These are phyloP conservation scores for Arrhamphus sclerolepis DNA, from an alignment of 2,797 vertebrate species.

Conservation along the genomic window DNA sequence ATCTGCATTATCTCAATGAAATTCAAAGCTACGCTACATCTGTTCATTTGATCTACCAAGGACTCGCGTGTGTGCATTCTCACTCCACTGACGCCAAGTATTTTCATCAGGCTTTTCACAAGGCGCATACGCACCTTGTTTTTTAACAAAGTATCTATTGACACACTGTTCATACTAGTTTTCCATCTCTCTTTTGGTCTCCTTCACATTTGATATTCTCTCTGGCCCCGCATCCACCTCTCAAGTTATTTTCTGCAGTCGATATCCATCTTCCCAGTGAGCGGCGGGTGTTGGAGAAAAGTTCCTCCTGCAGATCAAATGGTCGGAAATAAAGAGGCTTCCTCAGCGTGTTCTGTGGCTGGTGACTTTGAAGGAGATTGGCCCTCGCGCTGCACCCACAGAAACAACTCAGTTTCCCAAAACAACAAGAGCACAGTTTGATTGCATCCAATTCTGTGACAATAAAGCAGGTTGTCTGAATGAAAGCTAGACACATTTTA, in stretches of 20 bases:
- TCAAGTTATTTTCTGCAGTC: conserved; percentile 74
- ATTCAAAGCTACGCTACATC: conserved; percentile 27
- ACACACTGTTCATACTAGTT: conserved; percentile 26
- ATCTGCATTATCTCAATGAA: conserved; percentile 32
- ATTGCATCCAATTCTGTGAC: conserved; percentile 64
- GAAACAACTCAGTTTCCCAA: conserved; percentile 50
- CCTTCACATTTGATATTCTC: conserved; percentile 65
- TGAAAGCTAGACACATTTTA: conserved; percentile 60
- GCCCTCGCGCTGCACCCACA: conserved; percentile 69
- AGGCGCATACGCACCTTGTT: conserved; percentile 19
- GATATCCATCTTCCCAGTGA: conserved; percentile 65
- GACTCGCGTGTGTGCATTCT: conserved; percentile 22
- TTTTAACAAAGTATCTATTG: conserved; percentile 53
- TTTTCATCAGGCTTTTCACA: conserved; percentile 40
- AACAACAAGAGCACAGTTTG: conserved; percentile 71
- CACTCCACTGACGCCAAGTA: conserved; percentile 29
- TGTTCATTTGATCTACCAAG: conserved; percentile 36
- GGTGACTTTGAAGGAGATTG: conserved; percentile 81
- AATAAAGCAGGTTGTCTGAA: conserved; percentile 61
- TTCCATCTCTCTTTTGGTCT: conserved; percentile 38
- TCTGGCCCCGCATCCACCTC: conserved; percentile 54
- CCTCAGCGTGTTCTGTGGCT: conserved; percentile 71
- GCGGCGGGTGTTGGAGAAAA: conserved; percentile 64
- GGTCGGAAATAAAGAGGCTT: conserved; percentile 75
- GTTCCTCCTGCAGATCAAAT: conserved; percentile 76